Base-by-base conservation (phyloP, 2,113 vertebrate genomes). In the Rhinogobius similis region DNA sequence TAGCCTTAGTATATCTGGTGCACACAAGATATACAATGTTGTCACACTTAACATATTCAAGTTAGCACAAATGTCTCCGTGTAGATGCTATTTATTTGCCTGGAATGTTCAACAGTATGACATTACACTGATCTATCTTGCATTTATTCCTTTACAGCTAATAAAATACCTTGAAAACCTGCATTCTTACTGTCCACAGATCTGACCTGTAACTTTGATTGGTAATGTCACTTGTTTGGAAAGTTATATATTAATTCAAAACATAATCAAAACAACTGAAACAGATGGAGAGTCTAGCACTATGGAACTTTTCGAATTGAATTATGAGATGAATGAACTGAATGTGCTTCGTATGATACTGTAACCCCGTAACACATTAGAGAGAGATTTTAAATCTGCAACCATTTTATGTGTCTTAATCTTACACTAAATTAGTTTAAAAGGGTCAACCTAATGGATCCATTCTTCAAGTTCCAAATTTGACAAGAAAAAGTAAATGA, bases 321-420 rank as follows among this genome's bases (percentile, higher is more conserved):
- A 7, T 36, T 36, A 36, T 36, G 32, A 7, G 32, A 36, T 36
- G 32, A 36, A 36, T 36, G 32, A 36, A 7, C 32, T 3, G 41
- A 56, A n/a, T 11, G 55, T 56, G 64, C 36, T 21, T 43, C n/a
- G n/a, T n/a, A n/a, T 50, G 12, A 52, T n/a, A 75, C 56, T 53
- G 41, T 55, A 38, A 26, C 32, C n/a, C 39, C 38, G 14, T 71
- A 70, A 71, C 64, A 72, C 32, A 55, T 53, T n/a, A n/a, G n/a
- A n/a, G n/a, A n/a, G n/a, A n/a, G n/a, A n/a, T n/a, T n/a, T n/a
- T n/a, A n/a, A n/a, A 72, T 26, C 59, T 67, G 32, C 53, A 41
- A 65, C 16, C n/a, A n/a, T 44, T 12, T 3, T 18, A 44, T 44
- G 14, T 44, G 16, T 44, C 43, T 46, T 18, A 46, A 46, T 46